Evolutionary conservation across 1,140 invertebrate genomes (phyloP).

Genomic region (Globodera rostochiensis): DNA sequence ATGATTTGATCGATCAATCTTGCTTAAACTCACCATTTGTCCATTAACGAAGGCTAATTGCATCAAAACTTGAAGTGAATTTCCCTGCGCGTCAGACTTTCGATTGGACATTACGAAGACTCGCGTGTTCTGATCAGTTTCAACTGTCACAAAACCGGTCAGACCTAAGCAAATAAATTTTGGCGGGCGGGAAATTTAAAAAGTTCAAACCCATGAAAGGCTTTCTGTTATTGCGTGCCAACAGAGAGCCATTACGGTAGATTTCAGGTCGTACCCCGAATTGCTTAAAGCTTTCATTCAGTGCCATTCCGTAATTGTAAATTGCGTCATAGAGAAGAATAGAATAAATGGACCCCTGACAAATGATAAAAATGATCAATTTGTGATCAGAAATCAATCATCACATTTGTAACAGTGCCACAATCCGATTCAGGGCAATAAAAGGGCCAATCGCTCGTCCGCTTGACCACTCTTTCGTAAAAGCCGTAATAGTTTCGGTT

Average conservation of each 20-base stretch:
- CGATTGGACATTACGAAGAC: constrained; percentile 4
- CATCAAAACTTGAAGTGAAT: constrained; percentile 9
- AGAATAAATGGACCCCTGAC: background rate
- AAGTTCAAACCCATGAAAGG: background rate
- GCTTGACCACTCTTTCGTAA: background rate
- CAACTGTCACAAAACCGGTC: background rate
- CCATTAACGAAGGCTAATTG: background rate
- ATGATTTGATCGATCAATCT: background rate
- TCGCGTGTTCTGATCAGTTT: constrained; percentile 11
- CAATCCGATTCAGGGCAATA: constrained; percentile 31
- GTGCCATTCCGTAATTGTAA: background rate
- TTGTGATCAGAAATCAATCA: background rate
- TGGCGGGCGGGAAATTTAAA: background rate
- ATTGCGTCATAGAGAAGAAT: background rate
- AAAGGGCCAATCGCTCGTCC: background rate
- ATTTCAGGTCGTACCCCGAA: background rate
- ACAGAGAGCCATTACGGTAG: background rate
- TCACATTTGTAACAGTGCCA: constrained; percentile 4
- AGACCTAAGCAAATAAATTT: background rate
- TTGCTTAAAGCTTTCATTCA: background rate
- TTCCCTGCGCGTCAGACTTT: background rate
- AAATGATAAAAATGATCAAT: background rate
- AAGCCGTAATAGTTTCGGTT: constrained; percentile 13
- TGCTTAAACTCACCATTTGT: constrained; percentile 8
- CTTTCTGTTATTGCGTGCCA: constrained; percentile 32